Base-by-base conservation (phyloP, 2,113 vertebrate genomes). In the Chiloscyllium plagiosum region DNA sequence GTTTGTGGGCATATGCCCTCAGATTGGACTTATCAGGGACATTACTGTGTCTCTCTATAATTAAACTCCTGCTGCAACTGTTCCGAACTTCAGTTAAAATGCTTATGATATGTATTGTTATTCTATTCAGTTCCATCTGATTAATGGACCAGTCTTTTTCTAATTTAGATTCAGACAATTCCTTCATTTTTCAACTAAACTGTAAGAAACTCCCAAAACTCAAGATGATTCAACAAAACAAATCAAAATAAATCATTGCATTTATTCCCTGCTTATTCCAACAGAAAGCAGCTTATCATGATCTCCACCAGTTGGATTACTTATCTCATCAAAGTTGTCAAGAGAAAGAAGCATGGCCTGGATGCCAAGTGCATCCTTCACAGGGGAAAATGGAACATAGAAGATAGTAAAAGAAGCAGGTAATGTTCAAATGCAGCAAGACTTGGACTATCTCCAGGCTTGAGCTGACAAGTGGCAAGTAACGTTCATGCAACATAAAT, bases 81-180 rank as follows among this genome's bases (percentile, higher is more conserved):
- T 83, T 83, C 78, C 4, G n/a, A 0, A 37, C 78, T 37, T n/a
- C 70, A 29, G 70, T 26, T 72, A 72, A 83, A 20, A 42, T 19
- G n/a, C 78, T 83, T 80, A 33, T 13, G 72, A 80, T 80, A 80
- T 19, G n/a, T 15, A 83, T 83, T 37, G n/a, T 37, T 42, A 42
- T 42, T 37, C 78, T 83, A 20, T 42, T 42, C n/a, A 1, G 78
- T 83, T 37, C 78, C 1, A 3, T 42, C n/a, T 83, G 78, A 83
- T 83, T 83, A 83, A 83, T 83, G 78, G n/a, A 19, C 78, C 78
- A 42, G 76, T 83, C 78, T 42, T 83, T 83, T 83, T 83, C 78
- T 83, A 19, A 83, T 37, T 83, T 42, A 83, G 78, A 83, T 83
- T 83, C 78, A 83, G n/a, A 37, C 13, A 15, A 83, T 83, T 83